Base-by-base conservation (phyloP, 2,113 vertebrate species). In the Boleophthalmus pectinirostris region DNA sequence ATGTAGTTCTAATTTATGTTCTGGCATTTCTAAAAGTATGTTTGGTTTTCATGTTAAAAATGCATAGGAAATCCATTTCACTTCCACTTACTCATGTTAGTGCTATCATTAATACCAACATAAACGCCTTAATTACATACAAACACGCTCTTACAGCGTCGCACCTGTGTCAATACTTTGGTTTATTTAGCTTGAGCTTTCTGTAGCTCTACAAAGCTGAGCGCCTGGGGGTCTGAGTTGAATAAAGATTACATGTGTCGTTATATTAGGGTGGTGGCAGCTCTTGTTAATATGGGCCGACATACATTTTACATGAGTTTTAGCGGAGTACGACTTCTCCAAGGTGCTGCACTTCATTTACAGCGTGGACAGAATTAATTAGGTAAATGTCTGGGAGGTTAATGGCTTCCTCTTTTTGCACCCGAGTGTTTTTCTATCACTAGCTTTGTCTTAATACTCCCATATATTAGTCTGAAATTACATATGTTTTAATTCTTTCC, bases 271-370 rank as follows among this genome's bases (percentile, higher is more conserved):
- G 61, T 8, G 69, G 82, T 61, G 16, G 77, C 72, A 66, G 86
- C 83, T 79, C 77, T 82, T 88, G 85, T 85, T 87, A 86, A 88
- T 87, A 85, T 79, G 84, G 66, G 71, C 53, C 66, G 80, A 87
- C 82, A 91, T 89, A 83, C 90, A 92, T 92, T 91, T 90, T 91
- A 91, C 83, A 92, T 85, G 87, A 91, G 83, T 79, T 85, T 78
- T 69, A 73, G 75, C 75, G 85, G 78, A 72, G 75, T 60, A 69
- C 82, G 73, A 66, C 83, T 70, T 83, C 78, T 84, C 75, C 79
- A 46, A 90, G 88, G 84, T 86, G 74, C 83, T 73, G 82, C 84
- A 84, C 85, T 90, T 91, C 70, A 88, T 92, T 89, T 90, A 76
- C 85, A 80, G 77, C 73, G 29, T 43, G 70, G 77, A 87, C 81